Percentiles rank a stretch among this genome's conserved stretches.
Evolutionary conservation across 2,113 vertebrate species (phyloP).

Genomic region (Xiphorhynchus elegans): DNA sequence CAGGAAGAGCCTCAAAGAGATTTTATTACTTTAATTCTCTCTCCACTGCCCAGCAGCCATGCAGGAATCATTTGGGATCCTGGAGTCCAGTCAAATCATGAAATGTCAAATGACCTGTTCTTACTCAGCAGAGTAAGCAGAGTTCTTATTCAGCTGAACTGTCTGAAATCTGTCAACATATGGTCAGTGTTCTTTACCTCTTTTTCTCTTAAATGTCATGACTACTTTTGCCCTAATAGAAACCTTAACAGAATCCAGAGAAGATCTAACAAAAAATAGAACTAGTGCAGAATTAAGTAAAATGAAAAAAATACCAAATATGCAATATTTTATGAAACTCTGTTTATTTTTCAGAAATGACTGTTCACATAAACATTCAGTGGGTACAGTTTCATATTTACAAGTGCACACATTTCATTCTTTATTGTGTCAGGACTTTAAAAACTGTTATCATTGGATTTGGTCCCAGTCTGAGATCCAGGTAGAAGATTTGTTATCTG

Average conservation of each 20-base stretch:
- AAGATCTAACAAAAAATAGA: not conserved
- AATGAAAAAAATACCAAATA: not conserved
- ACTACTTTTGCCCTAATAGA: not conserved
- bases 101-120: not conserved
- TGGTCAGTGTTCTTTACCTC: not conserved
- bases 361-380: not conserved
- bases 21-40: not conserved
- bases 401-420: not conserved
- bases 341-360: not conserved
- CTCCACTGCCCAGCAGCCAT: not conserved
- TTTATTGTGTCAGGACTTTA: not conserved
- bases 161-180: not conserved
- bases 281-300: not conserved
- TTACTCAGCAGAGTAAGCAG: not conserved
- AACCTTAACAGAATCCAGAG: not conserved
- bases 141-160: not conserved
- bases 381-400: not conserved
- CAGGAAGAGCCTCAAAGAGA: not conserved
- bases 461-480: not conserved
- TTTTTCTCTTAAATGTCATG: not conserved
- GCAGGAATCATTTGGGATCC: not conserved
- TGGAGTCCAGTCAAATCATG: not conserved
- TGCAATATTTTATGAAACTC: not conserved
- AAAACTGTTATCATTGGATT: not conserved
- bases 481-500: not conserved